A percentile compares a stretch with the other conserved stretches of the same genome.
phyloP scores from a whole-genome alignment of 2,797 vertebrate genomes.

The Hapalemur alaotrensis region DNA sequence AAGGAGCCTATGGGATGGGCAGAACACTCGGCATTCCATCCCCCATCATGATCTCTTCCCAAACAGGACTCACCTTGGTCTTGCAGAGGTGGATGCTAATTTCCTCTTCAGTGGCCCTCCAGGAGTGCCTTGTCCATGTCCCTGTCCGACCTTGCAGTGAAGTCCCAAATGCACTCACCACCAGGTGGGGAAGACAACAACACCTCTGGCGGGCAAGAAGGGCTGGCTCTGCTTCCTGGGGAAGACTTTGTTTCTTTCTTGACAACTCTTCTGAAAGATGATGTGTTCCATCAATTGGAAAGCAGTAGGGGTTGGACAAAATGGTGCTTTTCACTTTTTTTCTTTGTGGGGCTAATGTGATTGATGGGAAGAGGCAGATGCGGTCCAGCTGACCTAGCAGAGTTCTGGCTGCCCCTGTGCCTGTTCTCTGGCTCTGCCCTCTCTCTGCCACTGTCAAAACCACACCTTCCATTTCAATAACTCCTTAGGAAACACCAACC shows the following conservation, averaged over 20 bases:
- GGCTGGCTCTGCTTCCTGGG: not conserved
- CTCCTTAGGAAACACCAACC: not conserved
- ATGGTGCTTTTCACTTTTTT: not conserved
- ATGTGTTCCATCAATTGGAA: not conserved
- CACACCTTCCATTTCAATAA: not conserved
- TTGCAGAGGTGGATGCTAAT: not conserved
- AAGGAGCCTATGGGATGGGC: fast-evolving
- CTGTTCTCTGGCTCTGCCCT: not conserved
- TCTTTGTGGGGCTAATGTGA: not conserved
- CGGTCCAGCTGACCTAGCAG: fast-evolving
- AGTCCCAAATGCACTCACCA: not conserved
- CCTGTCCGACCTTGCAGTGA: not conserved
- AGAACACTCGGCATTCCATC: not conserved
- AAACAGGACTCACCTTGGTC: not conserved
- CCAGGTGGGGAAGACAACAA: not conserved
- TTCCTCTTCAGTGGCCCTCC: not conserved
- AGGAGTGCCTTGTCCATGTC: not conserved
- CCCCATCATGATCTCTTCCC: fast-evolving
- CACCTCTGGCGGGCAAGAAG: not conserved
- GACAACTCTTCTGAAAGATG: not conserved
- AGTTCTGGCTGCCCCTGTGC: not conserved
- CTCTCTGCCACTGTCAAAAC: not conserved
- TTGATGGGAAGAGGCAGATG: not conserved
- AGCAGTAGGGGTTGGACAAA: not conserved
- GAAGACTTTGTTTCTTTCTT: not conserved